These are phyloP conservation scores for Gryllus bimaculatus DNA, from an alignment of 1,140 invertebrate genomes.

Conservation along the genomic window DNA sequence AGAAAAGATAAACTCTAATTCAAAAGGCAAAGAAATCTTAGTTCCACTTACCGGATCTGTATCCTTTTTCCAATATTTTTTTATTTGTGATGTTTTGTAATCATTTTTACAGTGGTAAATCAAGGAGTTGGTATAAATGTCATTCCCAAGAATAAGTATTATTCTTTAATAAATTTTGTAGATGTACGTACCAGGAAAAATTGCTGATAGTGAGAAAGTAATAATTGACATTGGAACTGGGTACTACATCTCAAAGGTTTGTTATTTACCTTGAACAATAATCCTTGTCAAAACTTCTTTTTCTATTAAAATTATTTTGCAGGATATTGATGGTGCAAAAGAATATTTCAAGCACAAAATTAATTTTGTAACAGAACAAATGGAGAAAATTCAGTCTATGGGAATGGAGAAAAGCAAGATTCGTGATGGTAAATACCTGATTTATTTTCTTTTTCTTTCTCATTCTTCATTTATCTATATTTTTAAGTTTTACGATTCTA, in stretches of 20 bases:
- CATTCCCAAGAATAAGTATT: background rate
- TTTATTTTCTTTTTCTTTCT: background rate
- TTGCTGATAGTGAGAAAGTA: slow-evolving; percentile 72
- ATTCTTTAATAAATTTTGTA: slow-evolving; percentile 24
- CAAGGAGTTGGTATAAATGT: background rate
- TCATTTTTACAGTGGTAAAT: too few species aligned
- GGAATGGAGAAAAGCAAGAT: slow-evolving; percentile 78
- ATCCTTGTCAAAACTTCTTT: slow-evolving; percentile 14
- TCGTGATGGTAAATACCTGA: slow-evolving; percentile 53
- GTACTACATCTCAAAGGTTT: slow-evolving; percentile 86
- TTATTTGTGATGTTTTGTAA: background rate
- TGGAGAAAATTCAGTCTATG: slow-evolving; percentile 82
- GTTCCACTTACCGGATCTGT: slow-evolving; percentile 11
- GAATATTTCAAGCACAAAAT: slow-evolving; percentile 89
- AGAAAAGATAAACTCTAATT: background rate
- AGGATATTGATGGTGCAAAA: slow-evolving; percentile 69
- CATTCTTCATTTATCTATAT: background rate
- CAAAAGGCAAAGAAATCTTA: slow-evolving; percentile 8
- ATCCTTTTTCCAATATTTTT: background rate
- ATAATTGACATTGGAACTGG: slow-evolving; percentile 90
- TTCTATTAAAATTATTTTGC: slow-evolving; percentile 29
- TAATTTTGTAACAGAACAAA: slow-evolving; percentile 83
- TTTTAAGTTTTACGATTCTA: background rate
- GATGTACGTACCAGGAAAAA: slow-evolving; percentile 87
- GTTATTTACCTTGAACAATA: slow-evolving; percentile 4